A percentile compares a stretch with the other conserved stretches of the same genome.
Evolutionary conservation across 2,888 invertebrate species (phyloP).

Genomic region (Drosophila melanosoma): DNA sequence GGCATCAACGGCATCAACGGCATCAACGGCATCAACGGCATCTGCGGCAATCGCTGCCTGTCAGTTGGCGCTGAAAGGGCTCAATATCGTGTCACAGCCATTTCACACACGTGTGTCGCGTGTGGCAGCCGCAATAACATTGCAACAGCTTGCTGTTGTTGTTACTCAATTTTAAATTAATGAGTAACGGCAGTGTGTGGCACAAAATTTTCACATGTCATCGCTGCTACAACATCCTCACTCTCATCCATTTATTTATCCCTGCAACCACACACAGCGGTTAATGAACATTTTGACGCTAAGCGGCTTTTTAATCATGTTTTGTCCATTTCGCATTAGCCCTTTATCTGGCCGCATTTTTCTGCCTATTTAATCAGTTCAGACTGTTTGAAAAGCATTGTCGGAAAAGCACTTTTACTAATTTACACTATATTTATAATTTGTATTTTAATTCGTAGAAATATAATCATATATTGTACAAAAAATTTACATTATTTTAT

Average conservation of each 20-base stretch:
- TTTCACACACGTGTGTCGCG: constrained; percentile 64
- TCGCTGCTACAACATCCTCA: constrained; percentile 18
- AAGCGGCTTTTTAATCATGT: constrained; percentile 59
- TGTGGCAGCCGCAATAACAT: constrained; percentile 52
- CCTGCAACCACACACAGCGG: constrained; percentile 2
- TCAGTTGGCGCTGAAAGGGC: constrained; percentile 47
- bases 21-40: constrained; percentile 34
- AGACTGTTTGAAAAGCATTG: constrained; percentile 30
- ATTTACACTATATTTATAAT: constrained; percentile 5
- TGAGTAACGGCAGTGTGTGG: constrained; percentile 58
- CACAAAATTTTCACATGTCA: constrained; percentile 44
- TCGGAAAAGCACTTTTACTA: neutral
- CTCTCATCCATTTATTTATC: neutral
- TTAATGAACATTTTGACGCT: constrained; percentile 42
- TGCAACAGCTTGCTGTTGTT: constrained; percentile 48
- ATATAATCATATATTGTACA: neutral
- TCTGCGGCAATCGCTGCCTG: constrained; percentile 43
- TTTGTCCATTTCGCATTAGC: constrained; percentile 28
- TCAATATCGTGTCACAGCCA: constrained; percentile 53
- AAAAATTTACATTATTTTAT: neutral
- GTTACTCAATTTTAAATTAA: constrained; percentile 69
- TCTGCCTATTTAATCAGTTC: constrained; percentile 43
- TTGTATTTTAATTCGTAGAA: neutral
- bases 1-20: constrained; percentile 26
- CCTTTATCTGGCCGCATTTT: constrained; percentile 31